Base-by-base conservation (phyloP, 2,113 vertebrate genomes). In the Columbina picui region DNA sequence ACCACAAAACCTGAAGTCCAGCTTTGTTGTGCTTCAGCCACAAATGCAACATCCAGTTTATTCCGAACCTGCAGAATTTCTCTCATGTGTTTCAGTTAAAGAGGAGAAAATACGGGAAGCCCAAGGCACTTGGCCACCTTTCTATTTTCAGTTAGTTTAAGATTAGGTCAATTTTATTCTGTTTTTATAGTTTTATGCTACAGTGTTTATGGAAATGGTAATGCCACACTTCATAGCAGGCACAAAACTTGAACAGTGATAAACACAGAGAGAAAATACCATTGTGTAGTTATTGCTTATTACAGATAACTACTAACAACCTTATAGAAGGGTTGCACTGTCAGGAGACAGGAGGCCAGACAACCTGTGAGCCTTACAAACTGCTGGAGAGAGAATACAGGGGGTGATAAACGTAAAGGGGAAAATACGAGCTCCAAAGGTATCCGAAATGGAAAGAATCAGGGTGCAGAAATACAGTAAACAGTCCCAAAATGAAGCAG, bases 181-280 rank as follows among this genome's bases (percentile, higher is more conserved):
- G 4, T 49, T 75, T n/a, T 45, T 30, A 55, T 20, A 26, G 13
- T 49, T 86, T 52, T 10, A 71, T 18, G 3, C 29, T 12, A 2
- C 1, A 17, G 6, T 2, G 27, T 41, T 80, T 53, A 57, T n/a
- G 63, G 63, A 71, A 89, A 55, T n/a, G 27, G 57, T 10, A 55
- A 57, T 7, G 18, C 27, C n/a, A 60, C 7, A 0, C 23, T 65
- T 64, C 3, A 15, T 1, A 61, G 50, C 3, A 1, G 61, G 57
- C 61, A 52, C 30, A 14, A 52, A 79, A 30, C 19, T 50, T 12
- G 59, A 34, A 7, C 7, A 4, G 64, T 4, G 34, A 27, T 50
- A 41, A 50, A 29, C 27, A 14, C 9, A n/a, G 67, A 25, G 38
- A 74, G 26, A 52, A 89, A 70, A 49, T 26, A 23, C 23, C 26